Percentiles rank a stretch among this genome's conserved stretches.
phyloP scores from a whole-genome alignment of 2,113 vertebrate species.

The Chionodraco myersi region DNA sequence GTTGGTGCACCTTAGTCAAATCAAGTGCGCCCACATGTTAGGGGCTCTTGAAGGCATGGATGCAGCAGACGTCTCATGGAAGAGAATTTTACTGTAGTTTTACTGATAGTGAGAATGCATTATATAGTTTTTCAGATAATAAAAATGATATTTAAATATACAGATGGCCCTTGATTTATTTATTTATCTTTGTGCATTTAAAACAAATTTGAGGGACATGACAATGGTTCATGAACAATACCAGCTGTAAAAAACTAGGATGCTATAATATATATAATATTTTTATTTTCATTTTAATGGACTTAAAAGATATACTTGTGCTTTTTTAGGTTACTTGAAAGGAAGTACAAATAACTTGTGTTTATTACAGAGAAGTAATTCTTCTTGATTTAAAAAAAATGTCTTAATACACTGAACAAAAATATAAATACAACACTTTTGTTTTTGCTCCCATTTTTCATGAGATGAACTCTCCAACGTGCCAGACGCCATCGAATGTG shows the following conservation, averaged over 20 bases:
- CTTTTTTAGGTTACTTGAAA: too few species aligned
- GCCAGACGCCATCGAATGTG: too few species aligned
- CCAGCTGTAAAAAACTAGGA: not conserved
- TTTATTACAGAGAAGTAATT: too few species aligned
- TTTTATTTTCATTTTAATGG: too few species aligned
- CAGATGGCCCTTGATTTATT: not conserved
- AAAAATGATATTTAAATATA: not conserved
- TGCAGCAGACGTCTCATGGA: slow-evolving; percentile 29
- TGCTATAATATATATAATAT: too few species aligned
- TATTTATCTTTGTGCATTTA: not conserved
- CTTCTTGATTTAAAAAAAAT: too few species aligned
- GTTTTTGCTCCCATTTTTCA: too few species aligned
- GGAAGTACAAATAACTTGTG: too few species aligned
- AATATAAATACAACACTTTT: too few species aligned
- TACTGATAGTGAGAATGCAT: slow-evolving; percentile 1
- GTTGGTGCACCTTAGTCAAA: not conserved
- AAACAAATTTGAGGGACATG: not conserved
- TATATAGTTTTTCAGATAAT: not conserved
- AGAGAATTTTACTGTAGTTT: not conserved
- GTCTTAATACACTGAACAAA: too few species aligned
- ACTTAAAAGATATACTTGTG: too few species aligned
- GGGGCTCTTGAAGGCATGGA: slow-evolving; percentile 40
- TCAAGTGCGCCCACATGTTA: slow-evolving; percentile 68
- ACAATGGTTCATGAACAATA: not conserved
- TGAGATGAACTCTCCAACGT: too few species aligned